Conservation (phyloP, 2,113 vertebrate genomes). For the Lamprotornis superbus region DNA sequence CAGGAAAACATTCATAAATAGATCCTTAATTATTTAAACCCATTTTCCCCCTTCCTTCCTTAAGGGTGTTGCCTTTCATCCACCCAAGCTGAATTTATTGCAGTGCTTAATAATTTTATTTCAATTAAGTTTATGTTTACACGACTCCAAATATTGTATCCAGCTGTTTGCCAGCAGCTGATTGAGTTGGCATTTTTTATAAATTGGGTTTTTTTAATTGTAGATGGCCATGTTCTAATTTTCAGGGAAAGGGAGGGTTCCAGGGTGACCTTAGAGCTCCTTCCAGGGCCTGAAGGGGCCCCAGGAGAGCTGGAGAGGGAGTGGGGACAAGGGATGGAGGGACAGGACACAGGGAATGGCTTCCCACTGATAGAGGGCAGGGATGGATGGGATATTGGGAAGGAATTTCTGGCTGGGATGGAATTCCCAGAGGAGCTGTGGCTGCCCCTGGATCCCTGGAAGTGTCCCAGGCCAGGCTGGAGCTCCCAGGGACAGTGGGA, state of each 20-base stretch:
- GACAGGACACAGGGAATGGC: neutral
- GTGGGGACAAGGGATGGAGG: neutral
- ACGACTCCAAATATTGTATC: neutral
- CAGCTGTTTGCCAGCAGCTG: conserved; percentile 61
- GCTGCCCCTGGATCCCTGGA: neutral
- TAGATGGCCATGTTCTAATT: neutral
- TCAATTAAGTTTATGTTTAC: conserved; percentile 50
- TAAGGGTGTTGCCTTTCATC: conserved; percentile 51
- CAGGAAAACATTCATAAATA: conserved; percentile 42
- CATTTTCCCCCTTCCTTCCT: conserved; percentile 13
- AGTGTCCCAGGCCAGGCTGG: neutral
- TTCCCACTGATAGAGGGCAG: neutral
- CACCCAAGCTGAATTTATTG: conserved; percentile 36
- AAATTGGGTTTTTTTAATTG: neutral
- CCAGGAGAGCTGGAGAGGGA: neutral
- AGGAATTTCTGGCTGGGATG: neutral
- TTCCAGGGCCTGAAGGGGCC: neutral
- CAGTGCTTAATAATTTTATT: conserved; percentile 53
- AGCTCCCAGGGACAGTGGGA: neutral
- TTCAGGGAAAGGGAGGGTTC: neutral
- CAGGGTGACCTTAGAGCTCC: accelerated
- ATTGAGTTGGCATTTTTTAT: conserved; percentile 6
- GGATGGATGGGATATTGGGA: accelerated
- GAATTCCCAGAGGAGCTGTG: neutral
- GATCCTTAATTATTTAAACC: conserved; percentile 59